Evolutionary conservation across 2,888 invertebrate genomes (phyloP), one percentile per base, ranked within the genome.

Genomic region (Hedychridium roseum): DNA sequence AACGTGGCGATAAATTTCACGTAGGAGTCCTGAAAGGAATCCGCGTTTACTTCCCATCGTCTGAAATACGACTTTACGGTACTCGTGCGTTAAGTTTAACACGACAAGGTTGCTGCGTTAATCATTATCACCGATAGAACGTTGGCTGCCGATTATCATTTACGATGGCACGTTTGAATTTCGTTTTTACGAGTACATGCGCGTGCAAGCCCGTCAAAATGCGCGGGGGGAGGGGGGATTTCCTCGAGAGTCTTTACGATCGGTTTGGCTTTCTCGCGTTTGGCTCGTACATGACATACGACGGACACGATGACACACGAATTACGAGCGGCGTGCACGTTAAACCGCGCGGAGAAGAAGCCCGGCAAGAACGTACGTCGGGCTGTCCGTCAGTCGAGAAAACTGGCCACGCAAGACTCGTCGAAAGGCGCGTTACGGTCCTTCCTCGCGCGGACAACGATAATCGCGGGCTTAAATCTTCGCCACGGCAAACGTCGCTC

Each of bases 201-300:
- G n/a, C n/a, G n/a, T n/a, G n/a, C n/a, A n/a, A n/a, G n/a, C n/a
- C n/a, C n/a, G n/a, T n/a, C n/a, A n/a, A n/a, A n/a, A n/a, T n/a
- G n/a, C n/a, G n/a, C n/a, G n/a, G n/a, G n/a, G n/a, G n/a, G n/a
- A n/a, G n/a, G n/a, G n/a, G n/a, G n/a, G n/a, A n/a, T n/a, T n/a
- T n/a, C n/a, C n/a, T n/a, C n/a, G n/a, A n/a, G n/a, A n/a, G n/a
- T n/a, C n/a, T n/a, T n/a, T n/a, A n/a, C n/a, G n/a, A n/a, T n/a
- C n/a, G n/a, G n/a, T n/a, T n/a, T n/a, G n/a, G n/a, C n/a, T n/a
- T n/a, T n/a, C n/a, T n/a, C n/a, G n/a, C n/a, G n/a, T n/a, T n/a
- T n/a, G n/a, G n/a, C n/a, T n/a, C n/a, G n/a, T n/a, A n/a, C n/a
- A 60, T 57, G 62, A 62, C 43, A 52, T 52, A 50, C 60, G 64